phyloP scores from a whole-genome alignment of 2,797 vertebrate species.

The Streptopelia turtur region DNA sequence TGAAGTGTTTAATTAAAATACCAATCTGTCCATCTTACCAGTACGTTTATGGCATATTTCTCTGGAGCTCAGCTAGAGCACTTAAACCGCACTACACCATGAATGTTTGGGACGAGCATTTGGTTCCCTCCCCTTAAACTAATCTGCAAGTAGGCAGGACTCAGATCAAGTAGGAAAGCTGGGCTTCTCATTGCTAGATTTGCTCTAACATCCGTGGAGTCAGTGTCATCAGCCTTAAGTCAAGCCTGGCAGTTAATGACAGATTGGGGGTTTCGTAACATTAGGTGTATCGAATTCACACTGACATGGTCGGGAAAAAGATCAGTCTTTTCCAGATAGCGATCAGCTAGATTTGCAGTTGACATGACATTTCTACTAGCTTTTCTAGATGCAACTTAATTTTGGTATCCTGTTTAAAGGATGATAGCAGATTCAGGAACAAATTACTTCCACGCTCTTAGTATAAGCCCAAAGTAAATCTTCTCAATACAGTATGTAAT shows the following conservation, averaged over 20 bases:
- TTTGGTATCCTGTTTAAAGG: neutral
- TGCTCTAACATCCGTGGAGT: slow-evolving; percentile 18
- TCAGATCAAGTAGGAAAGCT: neutral
- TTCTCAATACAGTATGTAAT: slow-evolving; percentile 6
- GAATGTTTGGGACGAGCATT: neutral
- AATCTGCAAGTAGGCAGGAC: neutral
- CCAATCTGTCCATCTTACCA: neutral
- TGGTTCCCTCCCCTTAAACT: neutral
- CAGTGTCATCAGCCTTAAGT: slow-evolving; percentile 46
- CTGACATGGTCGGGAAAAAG: neutral
- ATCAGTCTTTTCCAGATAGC: neutral
- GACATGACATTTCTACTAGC: slow-evolving; percentile 3
- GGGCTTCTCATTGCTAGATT: slow-evolving; percentile 22
- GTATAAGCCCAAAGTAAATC: slow-evolving; percentile 6
- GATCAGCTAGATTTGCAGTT: slow-evolving; percentile 27
- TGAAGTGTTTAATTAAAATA: slow-evolving; percentile 24
- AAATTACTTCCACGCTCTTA: neutral
- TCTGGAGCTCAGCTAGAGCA: neutral
- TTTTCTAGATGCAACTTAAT: neutral
- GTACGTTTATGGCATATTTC: neutral
- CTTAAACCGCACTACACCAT: neutral
- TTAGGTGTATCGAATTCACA: slow-evolving; percentile 30
- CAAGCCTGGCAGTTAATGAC: slow-evolving; percentile 36
- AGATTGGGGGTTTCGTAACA: neutral
- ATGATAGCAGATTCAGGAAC: neutral